Base-by-base conservation (phyloP, 2,797 vertebrate species). In the Nyctalus aviator region DNA sequence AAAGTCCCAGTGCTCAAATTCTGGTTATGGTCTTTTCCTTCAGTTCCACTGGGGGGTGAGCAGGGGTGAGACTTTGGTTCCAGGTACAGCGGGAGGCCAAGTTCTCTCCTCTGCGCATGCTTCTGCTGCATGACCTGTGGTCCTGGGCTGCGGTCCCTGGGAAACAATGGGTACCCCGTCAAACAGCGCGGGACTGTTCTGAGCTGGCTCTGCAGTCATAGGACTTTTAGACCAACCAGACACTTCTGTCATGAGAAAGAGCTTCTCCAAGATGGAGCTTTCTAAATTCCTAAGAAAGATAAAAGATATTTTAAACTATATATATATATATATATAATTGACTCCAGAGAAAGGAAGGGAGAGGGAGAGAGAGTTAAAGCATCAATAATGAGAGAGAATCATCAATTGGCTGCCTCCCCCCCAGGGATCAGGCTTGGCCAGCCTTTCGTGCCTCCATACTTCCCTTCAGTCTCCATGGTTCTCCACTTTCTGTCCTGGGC, bases 271-370 rank as follows among this genome's bases (percentile, higher is more conserved):
- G 23, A 85, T 8, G 1, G 64, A 73, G 41, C 48, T 88, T 14
- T 92, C 50, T 88, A 84, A 89, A 57, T 92, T 92, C 46, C 68
- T 30, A 57, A 83, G 84, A 82, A 88, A 44, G 68, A 91, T 66
- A 84, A 77, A 35, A 87, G 6, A n/a, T n/a, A 27, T 14, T 30
- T 62, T 30, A 59, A 59, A 27, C 3, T 12, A 59, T 59, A 12
- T 25, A 59, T 59, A 27, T 27, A 46, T 48, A 48, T 48, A 48
- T 59, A 37, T 37, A 5, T 89, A 2, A 73, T 66, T 64, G 30
- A 64, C n/a, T 32, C 7, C 30, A 66, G 62, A 66, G n/a, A 66
- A n/a, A 66, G n/a, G 30, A n/a, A 64, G 62, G 62, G n/a, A 66
- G 62, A n/a, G n/a, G 30, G 62, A 66, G 62, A 66, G 62, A 66